Evolutionary conservation across 1,140 invertebrate species (phyloP).

Genomic region (Trichoplusia ni): DNA sequence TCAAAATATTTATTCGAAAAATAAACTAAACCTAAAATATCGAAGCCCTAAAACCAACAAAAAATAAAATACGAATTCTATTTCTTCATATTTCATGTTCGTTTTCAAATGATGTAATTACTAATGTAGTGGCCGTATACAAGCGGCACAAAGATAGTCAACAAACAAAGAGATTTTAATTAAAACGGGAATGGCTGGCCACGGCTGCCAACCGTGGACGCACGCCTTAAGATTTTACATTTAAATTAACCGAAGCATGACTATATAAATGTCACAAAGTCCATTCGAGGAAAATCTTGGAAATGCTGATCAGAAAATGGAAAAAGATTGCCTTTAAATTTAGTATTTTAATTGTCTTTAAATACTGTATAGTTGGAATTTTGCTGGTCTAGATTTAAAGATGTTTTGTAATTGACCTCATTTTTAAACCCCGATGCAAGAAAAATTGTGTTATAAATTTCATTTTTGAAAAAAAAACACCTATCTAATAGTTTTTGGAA

Average conservation of each 20-base stretch:
- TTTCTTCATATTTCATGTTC: conserved; percentile 3
- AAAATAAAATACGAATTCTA: not conserved
- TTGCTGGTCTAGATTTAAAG: too few species aligned
- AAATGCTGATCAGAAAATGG: not conserved
- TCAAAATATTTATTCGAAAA: too few species aligned
- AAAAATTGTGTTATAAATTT: too few species aligned
- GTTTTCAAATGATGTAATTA: conserved; percentile 46
- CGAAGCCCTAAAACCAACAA: conserved; percentile 10
- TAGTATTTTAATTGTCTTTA: not conserved
- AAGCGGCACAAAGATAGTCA: conserved; percentile 25
- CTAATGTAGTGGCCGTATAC: conserved; percentile 18
- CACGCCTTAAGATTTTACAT: conserved; percentile 32
- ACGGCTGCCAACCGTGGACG: not conserved
- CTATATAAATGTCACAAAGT: conserved; percentile 26
- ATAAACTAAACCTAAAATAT: too few species aligned
- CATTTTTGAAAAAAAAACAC: too few species aligned
- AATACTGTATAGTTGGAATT: not conserved
- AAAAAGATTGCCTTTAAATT: not conserved
- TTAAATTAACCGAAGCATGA: conserved; percentile 33
- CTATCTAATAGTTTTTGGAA: too few species aligned
- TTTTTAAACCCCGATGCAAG: too few species aligned
- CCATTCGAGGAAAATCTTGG: not conserved
- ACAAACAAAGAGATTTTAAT: conserved; percentile 34
- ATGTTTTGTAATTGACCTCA: too few species aligned
- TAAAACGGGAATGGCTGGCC: conserved; percentile 6